These are phyloP conservation scores for Entomobrya multifasciata DNA, from an alignment of 2,888 invertebrate species.

Conservation along the genomic window DNA sequence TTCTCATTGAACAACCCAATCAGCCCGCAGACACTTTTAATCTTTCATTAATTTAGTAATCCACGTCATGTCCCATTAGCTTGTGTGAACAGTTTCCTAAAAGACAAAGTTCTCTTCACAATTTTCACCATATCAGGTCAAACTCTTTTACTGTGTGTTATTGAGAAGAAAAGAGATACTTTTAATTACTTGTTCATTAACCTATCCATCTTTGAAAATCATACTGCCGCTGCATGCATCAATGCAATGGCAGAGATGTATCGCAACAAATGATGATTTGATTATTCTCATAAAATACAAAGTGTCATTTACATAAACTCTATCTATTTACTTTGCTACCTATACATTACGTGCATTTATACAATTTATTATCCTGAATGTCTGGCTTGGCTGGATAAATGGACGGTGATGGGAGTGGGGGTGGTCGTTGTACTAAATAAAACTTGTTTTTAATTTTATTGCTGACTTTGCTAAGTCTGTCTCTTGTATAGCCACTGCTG, in stretches of 20 bases:
- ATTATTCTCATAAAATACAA: too few relatives aligned
- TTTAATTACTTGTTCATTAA: not conserved
- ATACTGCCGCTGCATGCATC: not conserved
- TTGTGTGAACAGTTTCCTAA: slow-evolving; percentile 43
- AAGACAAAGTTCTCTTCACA: slow-evolving; percentile 19
- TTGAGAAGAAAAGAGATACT: not conserved
- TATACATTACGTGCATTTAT: not conserved
- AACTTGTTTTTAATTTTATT: slow-evolving; percentile 19
- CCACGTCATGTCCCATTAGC: not conserved
- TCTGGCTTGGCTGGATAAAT: slow-evolving; percentile 16
- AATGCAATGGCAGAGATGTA: too few relatives aligned
- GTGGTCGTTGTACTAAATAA: slow-evolving; percentile 23
- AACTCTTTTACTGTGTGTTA: too few relatives aligned
- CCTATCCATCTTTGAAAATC: too few relatives aligned
- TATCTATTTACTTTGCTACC: not conserved
- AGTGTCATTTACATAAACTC: slow-evolving; percentile 10
- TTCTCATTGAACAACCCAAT: not conserved
- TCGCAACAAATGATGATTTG: too few relatives aligned
- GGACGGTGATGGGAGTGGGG: too few relatives aligned
- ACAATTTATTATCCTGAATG: not conserved
- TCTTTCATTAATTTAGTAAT: not conserved
- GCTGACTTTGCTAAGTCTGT: slow-evolving; percentile 23
- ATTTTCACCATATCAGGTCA: not conserved
- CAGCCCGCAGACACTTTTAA: not conserved
- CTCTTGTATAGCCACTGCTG: not conserved